phyloP scores from a whole-genome alignment of 2,888 invertebrate genomes.

The Eristalis pertinax region DNA sequence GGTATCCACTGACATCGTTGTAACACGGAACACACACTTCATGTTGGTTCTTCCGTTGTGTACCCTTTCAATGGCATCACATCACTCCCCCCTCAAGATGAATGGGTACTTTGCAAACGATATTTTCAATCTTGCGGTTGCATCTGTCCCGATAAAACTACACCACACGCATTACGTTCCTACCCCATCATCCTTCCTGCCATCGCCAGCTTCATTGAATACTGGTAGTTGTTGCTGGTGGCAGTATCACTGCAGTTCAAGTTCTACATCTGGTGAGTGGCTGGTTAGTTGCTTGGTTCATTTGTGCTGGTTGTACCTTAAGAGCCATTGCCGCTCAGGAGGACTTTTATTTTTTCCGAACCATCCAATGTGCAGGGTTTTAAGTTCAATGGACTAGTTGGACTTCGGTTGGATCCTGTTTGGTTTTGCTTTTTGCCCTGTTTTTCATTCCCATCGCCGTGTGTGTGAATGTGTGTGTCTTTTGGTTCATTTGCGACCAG shows the following conservation, averaged over 20 bases:
- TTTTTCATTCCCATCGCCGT: neutral
- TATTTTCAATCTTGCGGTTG: slow-evolving; percentile 41
- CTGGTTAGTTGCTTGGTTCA: neutral
- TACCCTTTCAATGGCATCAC: neutral
- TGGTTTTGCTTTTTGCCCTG: neutral
- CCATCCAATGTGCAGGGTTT: slow-evolving; percentile 26
- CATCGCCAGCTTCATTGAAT: slow-evolving; percentile 19
- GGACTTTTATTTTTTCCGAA: slow-evolving; percentile 32
- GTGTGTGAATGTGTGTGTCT: neutral
- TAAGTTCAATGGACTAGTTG: slow-evolving; percentile 50
- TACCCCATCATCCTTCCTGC: slow-evolving; percentile 8
- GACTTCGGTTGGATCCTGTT: slow-evolving; percentile 49
- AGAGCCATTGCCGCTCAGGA: slow-evolving; percentile 27
- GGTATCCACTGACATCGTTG: neutral
- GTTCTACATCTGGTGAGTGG: slow-evolving; percentile 46
- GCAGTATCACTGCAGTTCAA: slow-evolving; percentile 21
- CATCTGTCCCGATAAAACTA: slow-evolving; percentile 51
- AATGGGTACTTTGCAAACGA: slow-evolving; percentile 13
- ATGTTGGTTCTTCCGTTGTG: neutral
- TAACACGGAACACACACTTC: neutral
- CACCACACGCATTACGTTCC: slow-evolving; percentile 22
- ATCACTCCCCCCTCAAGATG: neutral
- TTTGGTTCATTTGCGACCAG: slow-evolving; percentile 3
- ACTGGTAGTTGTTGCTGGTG: slow-evolving; percentile 16
- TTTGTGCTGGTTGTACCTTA: slow-evolving; percentile 3